Evolutionary conservation across 2,888 invertebrate species (phyloP).

Genomic region (Melangyna quadrimaculata): DNA sequence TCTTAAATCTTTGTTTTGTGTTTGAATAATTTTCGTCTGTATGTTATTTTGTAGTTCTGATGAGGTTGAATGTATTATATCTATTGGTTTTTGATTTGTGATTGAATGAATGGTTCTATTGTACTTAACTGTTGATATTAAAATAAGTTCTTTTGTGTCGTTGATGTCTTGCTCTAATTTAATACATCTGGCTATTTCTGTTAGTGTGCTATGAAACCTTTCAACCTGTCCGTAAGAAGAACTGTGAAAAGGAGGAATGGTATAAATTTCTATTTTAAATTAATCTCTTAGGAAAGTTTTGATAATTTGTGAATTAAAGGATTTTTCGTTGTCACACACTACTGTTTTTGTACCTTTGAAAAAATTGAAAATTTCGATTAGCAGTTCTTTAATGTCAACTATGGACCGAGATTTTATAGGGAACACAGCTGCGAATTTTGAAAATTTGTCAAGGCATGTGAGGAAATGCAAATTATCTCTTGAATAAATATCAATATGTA

Average conservation of each 20-base stretch:
- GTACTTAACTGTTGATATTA: slow-evolving; percentile 9
- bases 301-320: slow-evolving; percentile 12
- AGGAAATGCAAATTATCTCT: background rate
- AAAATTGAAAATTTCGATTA: slow-evolving; percentile 8
- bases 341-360: slow-evolving; percentile 30
- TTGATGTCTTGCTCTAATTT: slow-evolving; percentile 7
- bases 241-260: slow-evolving; percentile 25
- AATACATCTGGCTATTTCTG: slow-evolving; percentile 2
- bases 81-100: background rate
- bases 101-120: slow-evolving; percentile 19
- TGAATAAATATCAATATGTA: slow-evolving; percentile 31
- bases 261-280: slow-evolving; percentile 17
- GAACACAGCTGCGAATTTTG: slow-evolving; percentile 10
- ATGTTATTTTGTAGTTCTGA: background rate
- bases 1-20: background rate
- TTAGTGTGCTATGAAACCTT: background rate
- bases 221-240: slow-evolving; percentile 25
- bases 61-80: background rate
- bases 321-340: slow-evolving; percentile 15
- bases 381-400: background rate
- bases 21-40: background rate
- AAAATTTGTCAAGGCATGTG: background rate
- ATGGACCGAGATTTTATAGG: slow-evolving; percentile 7
- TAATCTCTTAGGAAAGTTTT: slow-evolving; percentile 25
- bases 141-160: slow-evolving; percentile 20